Conservation (phyloP, 1,140 invertebrate species). For the Oreohelix idahoensis region DNA sequence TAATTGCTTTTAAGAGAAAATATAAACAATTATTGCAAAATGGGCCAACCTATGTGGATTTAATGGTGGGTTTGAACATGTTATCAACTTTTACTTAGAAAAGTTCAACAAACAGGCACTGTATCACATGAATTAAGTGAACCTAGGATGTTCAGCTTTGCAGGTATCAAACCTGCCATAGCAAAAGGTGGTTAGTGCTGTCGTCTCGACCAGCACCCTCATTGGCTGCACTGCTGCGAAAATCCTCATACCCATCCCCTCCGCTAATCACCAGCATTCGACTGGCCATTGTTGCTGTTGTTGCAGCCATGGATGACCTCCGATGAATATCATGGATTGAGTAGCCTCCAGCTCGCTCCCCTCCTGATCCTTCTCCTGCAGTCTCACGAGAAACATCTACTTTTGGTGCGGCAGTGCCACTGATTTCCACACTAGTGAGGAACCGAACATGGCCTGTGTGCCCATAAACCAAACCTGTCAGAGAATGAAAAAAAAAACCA, state of each 20-base stretch:
- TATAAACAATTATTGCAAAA: too few species aligned
- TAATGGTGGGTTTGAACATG: too few species aligned
- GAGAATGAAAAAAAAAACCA: neutral
- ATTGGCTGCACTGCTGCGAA: slow-evolving; percentile 64
- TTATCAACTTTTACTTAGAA: too few species aligned
- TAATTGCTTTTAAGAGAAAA: too few species aligned
- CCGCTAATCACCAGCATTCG: slow-evolving; percentile 88
- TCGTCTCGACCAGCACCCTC: slow-evolving; percentile 94
- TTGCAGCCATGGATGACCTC: slow-evolving; percentile 71
- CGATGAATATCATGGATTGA: slow-evolving; percentile 60
- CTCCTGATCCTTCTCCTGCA: slow-evolving; percentile 14
- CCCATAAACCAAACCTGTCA: slow-evolving; percentile 88
- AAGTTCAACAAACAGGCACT: too few species aligned
- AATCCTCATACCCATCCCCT: slow-evolving; percentile 97
- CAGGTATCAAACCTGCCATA: slow-evolving; percentile 83
- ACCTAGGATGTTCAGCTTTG: neutral
- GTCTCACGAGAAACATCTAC: slow-evolving; percentile 26
- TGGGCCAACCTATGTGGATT: too few species aligned
- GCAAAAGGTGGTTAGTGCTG: slow-evolving; percentile 93
- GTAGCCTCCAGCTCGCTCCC: slow-evolving; percentile 34
- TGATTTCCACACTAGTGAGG: slow-evolving; percentile 87
- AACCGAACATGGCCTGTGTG: slow-evolving; percentile 97
- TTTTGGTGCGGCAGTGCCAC: slow-evolving; percentile 46
- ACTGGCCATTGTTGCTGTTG: slow-evolving; percentile 71
- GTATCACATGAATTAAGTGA: too few species aligned